Evolutionary conservation across 2,113 vertebrate genomes (phyloP).

Genomic region (Phainopepla nitens): DNA sequence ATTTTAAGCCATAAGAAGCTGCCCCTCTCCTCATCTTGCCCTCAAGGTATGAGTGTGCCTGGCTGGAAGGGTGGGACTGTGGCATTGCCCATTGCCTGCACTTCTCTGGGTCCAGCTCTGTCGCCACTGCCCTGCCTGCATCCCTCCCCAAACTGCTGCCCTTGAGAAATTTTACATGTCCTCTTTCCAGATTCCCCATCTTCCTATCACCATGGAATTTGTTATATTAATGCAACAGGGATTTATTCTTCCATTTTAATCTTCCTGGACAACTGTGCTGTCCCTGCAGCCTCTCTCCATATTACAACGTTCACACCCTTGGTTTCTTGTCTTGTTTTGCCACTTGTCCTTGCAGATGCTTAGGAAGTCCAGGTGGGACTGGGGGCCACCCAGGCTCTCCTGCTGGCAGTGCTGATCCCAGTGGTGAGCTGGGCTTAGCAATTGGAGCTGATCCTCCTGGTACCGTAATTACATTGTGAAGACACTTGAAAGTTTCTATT

Average conservation of each 20-base stretch:
- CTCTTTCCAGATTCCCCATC: neutral
- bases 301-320: neutral
- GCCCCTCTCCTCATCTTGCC: neutral
- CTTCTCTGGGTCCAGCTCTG: neutral
- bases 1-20: neutral
- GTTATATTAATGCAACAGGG: neutral
- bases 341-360: neutral
- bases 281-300: neutral
- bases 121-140: neutral
- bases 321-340: neutral
- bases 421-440: neutral
- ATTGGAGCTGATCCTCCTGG: neutral
- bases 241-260: neutral
- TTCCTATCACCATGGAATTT: neutral
- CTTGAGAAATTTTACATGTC: neutral
- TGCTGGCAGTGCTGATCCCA: neutral
- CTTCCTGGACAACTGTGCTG: neutral
- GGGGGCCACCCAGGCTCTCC: neutral
- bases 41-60: accelerated
- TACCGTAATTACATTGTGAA: neutral
- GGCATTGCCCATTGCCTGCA: neutral
- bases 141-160: neutral
- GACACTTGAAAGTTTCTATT: neutral
- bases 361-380: neutral
- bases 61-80: neutral